Conservation (phyloP, 2,797 vertebrate species). For the Spatula clypeata region DNA sequence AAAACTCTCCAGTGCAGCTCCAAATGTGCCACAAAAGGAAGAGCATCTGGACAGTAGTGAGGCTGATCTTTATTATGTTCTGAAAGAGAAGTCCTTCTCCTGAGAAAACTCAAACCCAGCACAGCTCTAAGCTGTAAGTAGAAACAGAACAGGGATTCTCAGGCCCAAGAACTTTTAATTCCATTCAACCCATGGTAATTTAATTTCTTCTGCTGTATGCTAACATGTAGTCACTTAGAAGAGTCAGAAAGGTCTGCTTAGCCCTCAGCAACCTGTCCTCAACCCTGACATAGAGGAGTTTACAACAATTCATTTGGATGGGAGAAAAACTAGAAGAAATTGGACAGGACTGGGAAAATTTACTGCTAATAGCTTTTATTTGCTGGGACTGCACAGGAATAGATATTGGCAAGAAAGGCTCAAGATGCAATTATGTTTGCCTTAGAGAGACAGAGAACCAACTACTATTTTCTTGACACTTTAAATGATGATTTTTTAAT, state of each 20-base stretch:
- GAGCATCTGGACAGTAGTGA: not conserved
- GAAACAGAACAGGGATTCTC: not conserved
- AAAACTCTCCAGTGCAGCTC: not conserved
- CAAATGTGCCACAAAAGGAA: not conserved
- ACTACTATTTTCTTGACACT: not conserved
- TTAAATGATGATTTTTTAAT: not conserved
- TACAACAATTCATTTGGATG: not conserved
- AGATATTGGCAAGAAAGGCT: not conserved
- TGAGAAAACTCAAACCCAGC: not conserved
- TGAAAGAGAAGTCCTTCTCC: not conserved
- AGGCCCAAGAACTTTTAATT: not conserved
- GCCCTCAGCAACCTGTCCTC: rapidly evolving
- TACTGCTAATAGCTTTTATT: not conserved
- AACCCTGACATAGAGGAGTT: not conserved
- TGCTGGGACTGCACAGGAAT: not conserved
- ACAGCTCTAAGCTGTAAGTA: not conserved
- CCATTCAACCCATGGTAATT: not conserved
- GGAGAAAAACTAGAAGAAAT: not conserved
- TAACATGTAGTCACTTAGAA: not conserved
- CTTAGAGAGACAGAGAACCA: not conserved
- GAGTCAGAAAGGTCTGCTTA: not conserved
- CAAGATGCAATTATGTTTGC: not conserved
- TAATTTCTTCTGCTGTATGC: not conserved
- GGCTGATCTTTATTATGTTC: not conserved
- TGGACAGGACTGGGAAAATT: not conserved